A percentile compares a stretch with the other conserved stretches of the same genome.
phyloP scores from a whole-genome alignment of 2,888 invertebrate genomes.

The Ecdyonurus torrentis region DNA sequence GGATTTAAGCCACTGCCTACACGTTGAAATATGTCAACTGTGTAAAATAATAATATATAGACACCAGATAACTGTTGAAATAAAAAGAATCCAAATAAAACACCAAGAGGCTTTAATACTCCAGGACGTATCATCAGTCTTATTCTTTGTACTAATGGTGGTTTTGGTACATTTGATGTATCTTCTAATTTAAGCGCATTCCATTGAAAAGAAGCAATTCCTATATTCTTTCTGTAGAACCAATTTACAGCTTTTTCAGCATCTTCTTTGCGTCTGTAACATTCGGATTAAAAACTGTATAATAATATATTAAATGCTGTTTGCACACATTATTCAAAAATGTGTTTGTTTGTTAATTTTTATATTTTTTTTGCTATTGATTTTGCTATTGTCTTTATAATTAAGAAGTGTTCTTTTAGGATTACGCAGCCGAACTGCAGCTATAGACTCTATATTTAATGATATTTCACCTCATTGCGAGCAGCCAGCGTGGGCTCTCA shows the following conservation, averaged over 20 bases:
- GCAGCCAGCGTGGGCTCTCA: slow-evolving; percentile 37
- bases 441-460: no score
- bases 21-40: slow-evolving; percentile 31
- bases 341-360: no score
- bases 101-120: slow-evolving; percentile 37
- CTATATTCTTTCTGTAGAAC: slow-evolving; percentile 37
- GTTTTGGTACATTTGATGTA: not conserved
- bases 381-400: no score
- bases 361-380: no score
- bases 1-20: slow-evolving; percentile 43
- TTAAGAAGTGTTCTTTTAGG: no score
- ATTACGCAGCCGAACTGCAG: no score
- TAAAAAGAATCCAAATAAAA: slow-evolving; percentile 45
- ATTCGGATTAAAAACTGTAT: no score
- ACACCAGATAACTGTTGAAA: slow-evolving; percentile 53
- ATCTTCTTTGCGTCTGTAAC: slow-evolving; percentile 32
- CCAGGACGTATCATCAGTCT: not conserved
- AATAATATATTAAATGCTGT: no score
- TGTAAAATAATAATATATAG: slow-evolving; percentile 53
- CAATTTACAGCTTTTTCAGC: slow-evolving; percentile 31
- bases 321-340: no score
- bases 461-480: slow-evolving; percentile 29
- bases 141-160: not conserved
- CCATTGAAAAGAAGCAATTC: slow-evolving; percentile 12
- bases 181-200: not conserved